Conservation (phyloP, 2,888 invertebrate species). For the Ligdia adustata region DNA sequence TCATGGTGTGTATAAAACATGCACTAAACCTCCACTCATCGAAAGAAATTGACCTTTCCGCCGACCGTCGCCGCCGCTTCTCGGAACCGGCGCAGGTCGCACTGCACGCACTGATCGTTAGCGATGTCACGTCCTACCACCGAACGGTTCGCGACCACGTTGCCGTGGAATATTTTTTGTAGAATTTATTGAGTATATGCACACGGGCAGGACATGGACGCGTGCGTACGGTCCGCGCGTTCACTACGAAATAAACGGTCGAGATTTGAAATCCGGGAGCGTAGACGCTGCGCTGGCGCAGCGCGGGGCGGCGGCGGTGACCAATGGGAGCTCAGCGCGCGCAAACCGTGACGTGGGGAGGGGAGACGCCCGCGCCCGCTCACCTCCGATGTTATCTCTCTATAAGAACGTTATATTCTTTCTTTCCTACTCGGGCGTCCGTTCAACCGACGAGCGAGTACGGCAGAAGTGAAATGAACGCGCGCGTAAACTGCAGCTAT, state of each 20-base stretch:
- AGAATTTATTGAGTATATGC: slow-evolving; percentile 60
- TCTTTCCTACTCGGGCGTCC: slow-evolving; percentile 74
- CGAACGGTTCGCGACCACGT: slow-evolving; percentile 76
- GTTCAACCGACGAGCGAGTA: slow-evolving; percentile 64
- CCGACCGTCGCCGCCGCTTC: slow-evolving; percentile 45
- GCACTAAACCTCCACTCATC: slow-evolving; percentile 91
- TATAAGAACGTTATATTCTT: slow-evolving; percentile 78
- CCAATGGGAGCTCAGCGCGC: slow-evolving; percentile 69
- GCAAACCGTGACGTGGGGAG: slow-evolving; percentile 66
- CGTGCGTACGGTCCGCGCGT: slow-evolving; percentile 66
- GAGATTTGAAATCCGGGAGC: slow-evolving; percentile 82
- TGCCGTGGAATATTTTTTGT: slow-evolving; percentile 51
- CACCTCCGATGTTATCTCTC: slow-evolving; percentile 74
- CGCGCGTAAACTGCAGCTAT: slow-evolving; percentile 73
- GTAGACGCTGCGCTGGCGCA: slow-evolving; percentile 76
- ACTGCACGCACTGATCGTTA: slow-evolving; percentile 78
- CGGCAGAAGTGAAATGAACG: slow-evolving; percentile 80
- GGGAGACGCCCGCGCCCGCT: slow-evolving; percentile 55
- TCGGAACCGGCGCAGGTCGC: slow-evolving; percentile 60
- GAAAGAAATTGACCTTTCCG: slow-evolving; percentile 83
- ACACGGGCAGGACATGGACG: slow-evolving; percentile 51
- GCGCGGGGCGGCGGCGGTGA: slow-evolving; percentile 45
- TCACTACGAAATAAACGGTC: slow-evolving; percentile 82
- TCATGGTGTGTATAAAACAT: slow-evolving; percentile 87
- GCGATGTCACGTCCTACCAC: slow-evolving; percentile 76